Evolutionary conservation across 2,888 invertebrate species (phyloP), one percentile per base, ranked within the genome.

Genomic region (Nezara viridula): DNA sequence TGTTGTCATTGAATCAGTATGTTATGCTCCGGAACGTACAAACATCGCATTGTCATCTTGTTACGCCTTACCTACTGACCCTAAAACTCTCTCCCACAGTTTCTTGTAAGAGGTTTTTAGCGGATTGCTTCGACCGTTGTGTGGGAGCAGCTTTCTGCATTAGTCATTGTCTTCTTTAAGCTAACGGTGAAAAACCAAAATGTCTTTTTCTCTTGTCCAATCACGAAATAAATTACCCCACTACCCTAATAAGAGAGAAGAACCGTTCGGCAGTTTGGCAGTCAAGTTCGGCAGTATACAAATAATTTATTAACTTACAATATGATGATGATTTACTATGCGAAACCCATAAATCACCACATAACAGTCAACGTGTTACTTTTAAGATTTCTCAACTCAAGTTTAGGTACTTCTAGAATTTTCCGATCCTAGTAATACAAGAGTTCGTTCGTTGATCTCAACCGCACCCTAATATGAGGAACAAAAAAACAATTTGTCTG

Each of bases 81-180:
- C 66, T 19, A 73, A 73, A 73, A 32, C 37, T 19, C 66, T 73
- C 66, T 73, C 66, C 37, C 66, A 73, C 66, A 37, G 32, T 32
- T 27, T 2, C 16, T 19, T 2, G 7, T 1, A 37, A 73, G 32
- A 37, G 66, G 66, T 73, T 73, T 73, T 73, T 73, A 73, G 32
- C 66, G 37, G 37, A 37, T 73, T 73, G 66, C 32, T 73, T 37
- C 19, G 19, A 21, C 6, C 32, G 16, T 21, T 32, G 66, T 73
- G 66, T 73, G 66, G 66, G 66, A 73, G 66, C 66, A 37, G 66
- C 37, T 73, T 73, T 73, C 32, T 73, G 37, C 66, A 32, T 73
- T 73, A 66, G 66, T 66, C 66, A 66, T 66, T 37, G 66, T 73
- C 66, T 73, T 37, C 37, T 37, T 19, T 37, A 21, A 19, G 37